These are phyloP conservation scores for Hyaena hyaena DNA, from an alignment of 2,113 vertebrate species.

Conservation along the genomic window DNA sequence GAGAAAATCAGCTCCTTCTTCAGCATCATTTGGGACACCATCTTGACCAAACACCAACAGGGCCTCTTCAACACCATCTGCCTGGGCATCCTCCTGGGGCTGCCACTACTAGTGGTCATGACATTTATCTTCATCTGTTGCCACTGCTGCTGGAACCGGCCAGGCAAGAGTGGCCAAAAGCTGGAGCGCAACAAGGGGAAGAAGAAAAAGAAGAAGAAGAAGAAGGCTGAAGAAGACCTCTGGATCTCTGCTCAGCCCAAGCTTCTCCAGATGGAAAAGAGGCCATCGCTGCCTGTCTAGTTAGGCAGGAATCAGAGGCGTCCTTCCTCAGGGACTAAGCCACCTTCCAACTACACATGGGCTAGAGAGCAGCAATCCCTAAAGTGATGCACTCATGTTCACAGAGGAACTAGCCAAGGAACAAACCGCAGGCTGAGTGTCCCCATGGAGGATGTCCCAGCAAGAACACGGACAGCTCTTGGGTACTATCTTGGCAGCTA, in stretches of 20 bases:
- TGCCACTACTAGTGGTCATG: constrained; percentile 90
- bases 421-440: background rate
- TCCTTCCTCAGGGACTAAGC: background rate
- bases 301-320: background rate
- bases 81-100: constrained; percentile 89
- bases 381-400: background rate
- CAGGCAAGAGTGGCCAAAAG: background rate
- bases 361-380: background rate
- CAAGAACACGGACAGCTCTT: background rate
- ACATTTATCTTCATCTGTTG: constrained; percentile 91
- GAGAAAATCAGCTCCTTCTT: constrained; percentile 90
- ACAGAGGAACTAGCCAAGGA: constrained; percentile 44
- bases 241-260: constrained; percentile 96
- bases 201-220: constrained; percentile 88
- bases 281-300: constrained; percentile 87
- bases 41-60: constrained; percentile 90
- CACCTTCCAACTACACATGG: background rate
- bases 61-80: constrained; percentile 94
- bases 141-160: constrained; percentile 91
- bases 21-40: constrained; percentile 88
- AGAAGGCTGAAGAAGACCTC: constrained; percentile 90
- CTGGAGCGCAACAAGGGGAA: constrained; percentile 88
- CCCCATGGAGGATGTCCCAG: background rate
- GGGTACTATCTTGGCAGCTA: constrained; percentile 24
- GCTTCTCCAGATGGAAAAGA: constrained; percentile 91